Evolutionary conservation across 2,113 vertebrate genomes (phyloP), one percentile per base, ranked within the genome.

Genomic region (human): DNA sequence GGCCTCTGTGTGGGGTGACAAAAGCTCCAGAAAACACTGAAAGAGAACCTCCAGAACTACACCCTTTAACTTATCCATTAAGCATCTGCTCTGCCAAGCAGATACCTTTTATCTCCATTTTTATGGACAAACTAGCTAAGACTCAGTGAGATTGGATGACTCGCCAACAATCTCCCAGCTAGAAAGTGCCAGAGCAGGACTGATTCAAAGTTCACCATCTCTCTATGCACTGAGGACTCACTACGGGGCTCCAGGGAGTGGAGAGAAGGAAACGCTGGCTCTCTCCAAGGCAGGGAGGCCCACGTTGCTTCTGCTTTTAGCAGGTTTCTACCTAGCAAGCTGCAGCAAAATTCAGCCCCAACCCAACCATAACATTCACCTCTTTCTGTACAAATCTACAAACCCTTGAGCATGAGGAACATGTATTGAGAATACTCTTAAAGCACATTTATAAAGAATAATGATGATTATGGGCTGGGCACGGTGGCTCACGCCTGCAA

Each of bases 301-400:
- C 1, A 0, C 0, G 6, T 10, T 8, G 1, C 6, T 40, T 38
- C 57, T 25, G 7, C 1, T 1, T 2, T 23, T 40, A 48, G 8
- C 61, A 32, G 45, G 4, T 7, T 10, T 38, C 76, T 35, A 72
- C 59, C 55, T 6, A 2, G 81, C 8, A 9, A n/a, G 38, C 61
- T 0, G 0, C 6, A 3, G 3, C 48, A 3, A 59, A 43, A 32
- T 3, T 59, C 43, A 57, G 38, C 14, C 30, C 18, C 61, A 17
- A 38, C 50, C 45, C 45, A 12, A 40, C 50, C 55, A 75, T 1
- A 70, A 52, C 18, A 12, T 20, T 84, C 16, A 11, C 25, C 20
- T 89, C 14, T 72, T 78, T 86, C 87, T 55, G 8, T 3, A 82
- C 27, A 83, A 91, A 89, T 16, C 83, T 22, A 68, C 14, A 70